Base-by-base conservation (phyloP, 2,797 vertebrate species). In the Sitta carolinensis region DNA sequence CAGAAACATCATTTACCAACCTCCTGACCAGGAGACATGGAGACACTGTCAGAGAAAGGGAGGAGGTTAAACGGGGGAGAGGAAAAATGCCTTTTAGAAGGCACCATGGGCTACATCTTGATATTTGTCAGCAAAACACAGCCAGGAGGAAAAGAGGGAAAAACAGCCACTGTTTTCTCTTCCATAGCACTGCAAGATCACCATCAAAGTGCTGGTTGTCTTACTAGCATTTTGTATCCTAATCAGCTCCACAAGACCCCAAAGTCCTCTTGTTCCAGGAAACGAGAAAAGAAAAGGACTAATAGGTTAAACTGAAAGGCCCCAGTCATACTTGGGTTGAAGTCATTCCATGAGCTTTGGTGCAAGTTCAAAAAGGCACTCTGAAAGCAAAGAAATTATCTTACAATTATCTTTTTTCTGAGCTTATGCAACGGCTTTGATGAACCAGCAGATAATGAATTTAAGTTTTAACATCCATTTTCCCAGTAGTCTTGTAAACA, bases 1-100 rank as follows among this genome's bases (percentile, higher is more conserved):
- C 95, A 96, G 62, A 87, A 95, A 87, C 81, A 95, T 79, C 68
- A 55, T 76, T 93, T 89, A 89, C 69, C 83, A 62, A 63, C 51
- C 84, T 91, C 83, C 67, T 80, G 70, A 61, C 20, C 47, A 61
- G 63, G 29, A 82, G 45, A 38, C 38, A 16, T 8, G 29, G 77
- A 86, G 74, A 32, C 14, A 4, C 36, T 29, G 32, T 57, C 80
- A 94, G 57, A 67, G 42, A 48, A 82, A 94, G 40, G 48, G 16
- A 90, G 76, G 79, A 84, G 27, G 62, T 63, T 76, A 86, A 93
- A 73, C 0, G 3, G 26, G 40, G 7, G 5, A 91, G 5, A 91
- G 23, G 10, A 11, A 75, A 87, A 84, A 59, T 3, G 25, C 11
- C 63, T 76, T 92, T 91, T 92, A 9, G 13, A 48, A 66, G 45